Evolutionary conservation across 92 coral and sea anemone genomes (phyloP), one percentile per base, ranked within the genome.

Genomic region (Palythoa grandis): DNA sequence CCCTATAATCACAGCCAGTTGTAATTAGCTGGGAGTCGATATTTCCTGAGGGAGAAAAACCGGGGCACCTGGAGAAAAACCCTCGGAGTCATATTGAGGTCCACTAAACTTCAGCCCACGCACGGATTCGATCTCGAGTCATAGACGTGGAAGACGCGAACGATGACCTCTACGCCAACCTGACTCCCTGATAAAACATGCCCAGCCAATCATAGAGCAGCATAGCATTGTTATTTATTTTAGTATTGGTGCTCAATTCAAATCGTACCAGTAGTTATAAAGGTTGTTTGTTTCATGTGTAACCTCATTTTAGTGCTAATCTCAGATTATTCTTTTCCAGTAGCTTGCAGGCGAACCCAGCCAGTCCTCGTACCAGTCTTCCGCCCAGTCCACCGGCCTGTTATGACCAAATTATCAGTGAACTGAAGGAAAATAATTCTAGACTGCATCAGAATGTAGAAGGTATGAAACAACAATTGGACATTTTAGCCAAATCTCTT

Each of bases 351-450:
- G 88, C 58, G 20, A 87, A 86, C 22, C 91, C 87, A n/a, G 63
- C 86, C 50, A 94, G 98, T 58, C 98, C 98, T 58, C 91, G 95
- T 13, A 87, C 87, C 86, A 94, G 98, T 75, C 98, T 90, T 52
- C 98, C 98, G 25, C 95, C 98, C 87, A 92, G 95, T 87, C 98
- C 98, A 25, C 86, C 90, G 82, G 84, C 65, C 60, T 88, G 91
- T 58, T 93, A 88, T 52, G 98, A 94, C 11, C 94, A 90, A 58
- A 95, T 90, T 70, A 92, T 94, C 48, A 54, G 68, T 68, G 98
- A 92, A 10, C 91, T 94, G 12, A 89, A 91, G 47, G 91, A 87
- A 38, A 90, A 52, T 14, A 92, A 94, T 56, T 57, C 85, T 50
- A 86, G 92, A 68, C 82, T 94, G 23, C 83, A 82, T 25, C 87